These are phyloP conservation scores for Hyles vespertilio DNA, from an alignment of 1,140 invertebrate species.

Conservation along the genomic window DNA sequence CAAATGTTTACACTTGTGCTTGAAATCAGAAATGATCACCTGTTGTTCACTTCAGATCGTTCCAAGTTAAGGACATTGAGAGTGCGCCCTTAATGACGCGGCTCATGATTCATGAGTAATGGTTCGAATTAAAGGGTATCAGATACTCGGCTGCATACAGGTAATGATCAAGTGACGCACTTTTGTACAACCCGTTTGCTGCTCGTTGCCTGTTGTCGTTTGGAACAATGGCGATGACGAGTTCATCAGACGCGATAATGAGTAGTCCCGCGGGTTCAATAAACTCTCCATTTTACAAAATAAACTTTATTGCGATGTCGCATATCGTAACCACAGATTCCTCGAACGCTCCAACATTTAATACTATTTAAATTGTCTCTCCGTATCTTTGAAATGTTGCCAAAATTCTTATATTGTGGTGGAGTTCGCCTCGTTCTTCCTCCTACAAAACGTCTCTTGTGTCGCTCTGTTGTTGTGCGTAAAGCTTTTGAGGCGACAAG, in stretches of 20 bases:
- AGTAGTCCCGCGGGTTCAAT: conserved; percentile 68
- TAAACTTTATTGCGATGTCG: conserved; percentile 49
- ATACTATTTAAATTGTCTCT: conserved; percentile 16
- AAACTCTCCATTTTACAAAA: conserved; percentile 67
- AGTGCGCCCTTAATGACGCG: too few relatives aligned
- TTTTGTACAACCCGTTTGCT: too few relatives aligned
- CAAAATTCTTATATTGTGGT: conserved; percentile 12
- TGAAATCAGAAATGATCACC: conserved; percentile 61
- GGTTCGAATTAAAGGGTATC: too few relatives aligned
- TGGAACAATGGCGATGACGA: conserved; percentile 61
- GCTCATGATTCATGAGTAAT: too few relatives aligned
- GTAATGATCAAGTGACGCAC: too few relatives aligned
- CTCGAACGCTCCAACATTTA: conserved; percentile 18
- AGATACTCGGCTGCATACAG: neutral
- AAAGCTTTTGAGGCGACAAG: too few relatives aligned
- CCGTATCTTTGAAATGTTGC: conserved; percentile 16
- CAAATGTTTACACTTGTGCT: conserved; percentile 65
- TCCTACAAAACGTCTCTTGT: neutral
- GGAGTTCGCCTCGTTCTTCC: neutral
- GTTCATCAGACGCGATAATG: conserved; percentile 71
- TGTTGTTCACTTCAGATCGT: conserved; percentile 41
- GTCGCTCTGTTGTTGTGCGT: neutral
- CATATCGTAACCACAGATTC: conserved; percentile 48
- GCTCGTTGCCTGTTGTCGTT: conserved; percentile 1
- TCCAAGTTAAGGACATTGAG: conserved; percentile 14